Base-by-base conservation (phyloP, 2,113 vertebrate species). In the Helogale parvula region DNA sequence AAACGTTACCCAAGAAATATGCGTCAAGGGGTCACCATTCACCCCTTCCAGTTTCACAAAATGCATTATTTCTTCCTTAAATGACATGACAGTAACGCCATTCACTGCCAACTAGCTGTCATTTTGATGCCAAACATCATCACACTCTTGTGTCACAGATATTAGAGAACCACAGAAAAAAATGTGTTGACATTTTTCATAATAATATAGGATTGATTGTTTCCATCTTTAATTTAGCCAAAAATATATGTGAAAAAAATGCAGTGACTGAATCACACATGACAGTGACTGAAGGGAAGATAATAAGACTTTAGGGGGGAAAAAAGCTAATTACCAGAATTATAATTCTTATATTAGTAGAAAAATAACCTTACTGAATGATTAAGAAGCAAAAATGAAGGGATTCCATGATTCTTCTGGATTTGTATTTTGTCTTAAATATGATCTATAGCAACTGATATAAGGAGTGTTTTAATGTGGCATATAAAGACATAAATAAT, bases 171-270 rank as follows among this genome's bases (percentile, higher is more conserved):
- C 63, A 54, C 29, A 81, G 23, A 38, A 85, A 92, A 76, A 97
- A 91, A 79, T 6, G 95, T 93, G 95, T 95, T 97, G 97, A 97
- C 97, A 96, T 84, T 93, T 96, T 97, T 97, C 95, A 93, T 66
- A 94, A 87, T 96, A 87, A 90, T 79, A 92, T n/a, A 88, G 52
- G 25, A 66, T 83, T 96, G 94, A 97, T 91, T 95, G 90, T 88
- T 95, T 95, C 65, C 9, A 76, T 90, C 65, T 94, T 92, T 96
- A 96, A 97, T 96, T 93, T 96, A 66, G 85, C 92, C 76, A 81
- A 94, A 98, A 98, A 95, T 97, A 96, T 14, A 82, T 45, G 33
- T 72, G 52, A 92, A 47, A 93, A 63, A 82, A 81, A 10, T 33
- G 19, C 66, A 72, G 11, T 77, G 90, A 63, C 12, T 38, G 79